These are phyloP conservation scores for Galbula dea DNA, from an alignment of 2,113 vertebrate species.

Conservation along the genomic window DNA sequence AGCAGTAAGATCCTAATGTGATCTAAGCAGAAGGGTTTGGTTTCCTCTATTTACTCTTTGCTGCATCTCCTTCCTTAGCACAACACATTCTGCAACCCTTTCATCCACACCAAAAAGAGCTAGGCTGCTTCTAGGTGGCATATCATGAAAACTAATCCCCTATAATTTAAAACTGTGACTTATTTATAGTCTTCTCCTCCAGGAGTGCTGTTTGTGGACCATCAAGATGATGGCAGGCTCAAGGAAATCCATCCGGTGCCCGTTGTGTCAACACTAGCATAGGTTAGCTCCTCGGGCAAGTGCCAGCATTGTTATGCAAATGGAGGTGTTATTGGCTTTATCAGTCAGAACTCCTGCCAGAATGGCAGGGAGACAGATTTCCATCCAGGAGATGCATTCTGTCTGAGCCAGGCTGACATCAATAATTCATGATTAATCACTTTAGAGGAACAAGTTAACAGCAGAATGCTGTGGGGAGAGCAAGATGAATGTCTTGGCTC, in stretches of 20 bases:
- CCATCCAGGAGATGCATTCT: constrained; percentile 50
- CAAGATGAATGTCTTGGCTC: constrained; percentile 26
- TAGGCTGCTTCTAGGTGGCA: not conserved
- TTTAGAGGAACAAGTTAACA: constrained; percentile 52
- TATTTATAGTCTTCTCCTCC: constrained; percentile 29
- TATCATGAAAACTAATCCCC: not conserved
- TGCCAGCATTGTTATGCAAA: constrained; percentile 59
- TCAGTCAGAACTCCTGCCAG: constrained; percentile 53
- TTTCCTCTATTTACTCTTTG: not conserved
- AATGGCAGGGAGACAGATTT: constrained; percentile 47
- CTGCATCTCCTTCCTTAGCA: not conserved
- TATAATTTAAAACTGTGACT: not conserved
- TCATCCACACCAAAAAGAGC: not conserved
- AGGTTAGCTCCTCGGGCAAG: constrained; percentile 1
- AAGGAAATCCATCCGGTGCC: constrained; percentile 27
- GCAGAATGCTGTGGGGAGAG: constrained; percentile 31
- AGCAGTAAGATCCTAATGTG: not conserved
- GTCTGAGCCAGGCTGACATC: constrained; percentile 25
- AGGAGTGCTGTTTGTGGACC: not conserved
- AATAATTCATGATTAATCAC: constrained; percentile 73
- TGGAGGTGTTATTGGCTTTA: constrained; percentile 14
- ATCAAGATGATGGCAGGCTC: constrained; percentile 26
- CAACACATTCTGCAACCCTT: not conserved
- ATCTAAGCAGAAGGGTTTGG: not conserved
- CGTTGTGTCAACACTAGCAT: constrained; percentile 1